Evolutionary conservation across 1,140 invertebrate species (phyloP).

Genomic region (Nasonia vitripennis): DNA sequence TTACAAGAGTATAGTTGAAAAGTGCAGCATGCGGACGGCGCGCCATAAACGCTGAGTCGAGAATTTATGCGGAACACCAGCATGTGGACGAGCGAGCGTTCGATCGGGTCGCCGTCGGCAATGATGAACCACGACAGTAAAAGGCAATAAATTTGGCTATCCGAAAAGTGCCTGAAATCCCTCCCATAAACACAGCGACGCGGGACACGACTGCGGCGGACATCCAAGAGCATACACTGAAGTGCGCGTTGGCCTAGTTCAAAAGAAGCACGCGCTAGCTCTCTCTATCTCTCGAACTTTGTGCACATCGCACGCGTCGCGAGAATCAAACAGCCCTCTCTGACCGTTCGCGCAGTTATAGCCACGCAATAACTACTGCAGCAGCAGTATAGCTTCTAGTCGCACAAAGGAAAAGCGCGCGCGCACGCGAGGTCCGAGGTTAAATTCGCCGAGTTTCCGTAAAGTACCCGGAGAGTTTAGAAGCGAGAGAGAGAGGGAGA

Average conservation of each 20-base stretch:
- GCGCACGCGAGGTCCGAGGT: not conserved
- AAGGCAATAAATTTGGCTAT: too few relatives aligned
- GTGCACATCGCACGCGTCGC: too few relatives aligned
- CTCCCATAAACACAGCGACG: not conserved
- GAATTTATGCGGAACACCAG: not conserved
- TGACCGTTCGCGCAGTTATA: not conserved
- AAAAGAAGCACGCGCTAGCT: not conserved
- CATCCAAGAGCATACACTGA: not conserved
- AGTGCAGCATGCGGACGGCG: too few relatives aligned
- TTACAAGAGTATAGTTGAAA: too few relatives aligned
- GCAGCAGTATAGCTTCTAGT: not conserved
- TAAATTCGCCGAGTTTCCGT: conserved; percentile 38
- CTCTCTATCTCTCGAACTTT: not conserved
- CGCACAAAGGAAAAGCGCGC: not conserved
- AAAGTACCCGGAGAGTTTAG: conserved; percentile 34
- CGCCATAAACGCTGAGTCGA: not conserved
- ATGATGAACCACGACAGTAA: not conserved
- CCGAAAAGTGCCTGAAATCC: too few relatives aligned
- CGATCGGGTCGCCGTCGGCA: not conserved
- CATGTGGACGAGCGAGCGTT: not conserved
- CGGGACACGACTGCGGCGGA: not conserved
- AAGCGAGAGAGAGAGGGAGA: not conserved
- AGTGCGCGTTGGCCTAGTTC: not conserved
- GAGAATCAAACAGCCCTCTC: not conserved
- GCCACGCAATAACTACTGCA: not conserved